Conservation (phyloP, 2,888 invertebrate genomes). For the Germaria angustata region DNA sequence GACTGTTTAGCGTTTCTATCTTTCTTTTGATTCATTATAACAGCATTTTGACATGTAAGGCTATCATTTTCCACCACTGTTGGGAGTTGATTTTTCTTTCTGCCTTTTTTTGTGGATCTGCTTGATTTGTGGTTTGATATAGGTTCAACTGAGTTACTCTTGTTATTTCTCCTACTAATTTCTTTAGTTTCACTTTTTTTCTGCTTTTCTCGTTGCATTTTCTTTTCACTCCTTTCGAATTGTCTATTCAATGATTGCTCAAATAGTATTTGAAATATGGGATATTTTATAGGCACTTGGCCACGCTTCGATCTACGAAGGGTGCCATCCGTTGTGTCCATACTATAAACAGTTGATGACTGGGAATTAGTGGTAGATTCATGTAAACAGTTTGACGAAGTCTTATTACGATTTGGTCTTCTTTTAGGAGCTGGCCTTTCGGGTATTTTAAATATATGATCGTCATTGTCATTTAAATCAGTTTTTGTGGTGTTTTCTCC, state of each 20-base stretch:
- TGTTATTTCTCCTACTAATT: neutral
- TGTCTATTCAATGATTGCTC: conserved; percentile 3
- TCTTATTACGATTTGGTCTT: neutral
- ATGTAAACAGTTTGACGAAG: neutral
- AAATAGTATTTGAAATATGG: conserved; percentile 22
- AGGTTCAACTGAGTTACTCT: neutral
- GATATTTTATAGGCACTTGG: conserved; percentile 68
- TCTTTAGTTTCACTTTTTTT: neutral
- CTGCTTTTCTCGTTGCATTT: neutral
- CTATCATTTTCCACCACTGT: neutral
- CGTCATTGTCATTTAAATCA: conserved; percentile 2
- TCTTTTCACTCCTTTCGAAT: neutral
- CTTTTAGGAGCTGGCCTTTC: conserved; percentile 49
- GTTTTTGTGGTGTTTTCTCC: neutral
- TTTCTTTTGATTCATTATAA: neutral
- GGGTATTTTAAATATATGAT: conserved; percentile 68
- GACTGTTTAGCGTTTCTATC: neutral
- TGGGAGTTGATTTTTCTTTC: neutral
- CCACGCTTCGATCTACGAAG: conserved; percentile 74
- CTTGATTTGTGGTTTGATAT: neutral
- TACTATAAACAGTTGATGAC: neutral
- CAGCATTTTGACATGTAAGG: conserved; percentile 13
- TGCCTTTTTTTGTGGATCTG: neutral
- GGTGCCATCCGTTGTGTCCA: conserved; percentile 10
- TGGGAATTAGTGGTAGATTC: neutral